phyloP scores from a whole-genome alignment of 2,113 vertebrate species.

The Phyllostomus hastatus region DNA sequence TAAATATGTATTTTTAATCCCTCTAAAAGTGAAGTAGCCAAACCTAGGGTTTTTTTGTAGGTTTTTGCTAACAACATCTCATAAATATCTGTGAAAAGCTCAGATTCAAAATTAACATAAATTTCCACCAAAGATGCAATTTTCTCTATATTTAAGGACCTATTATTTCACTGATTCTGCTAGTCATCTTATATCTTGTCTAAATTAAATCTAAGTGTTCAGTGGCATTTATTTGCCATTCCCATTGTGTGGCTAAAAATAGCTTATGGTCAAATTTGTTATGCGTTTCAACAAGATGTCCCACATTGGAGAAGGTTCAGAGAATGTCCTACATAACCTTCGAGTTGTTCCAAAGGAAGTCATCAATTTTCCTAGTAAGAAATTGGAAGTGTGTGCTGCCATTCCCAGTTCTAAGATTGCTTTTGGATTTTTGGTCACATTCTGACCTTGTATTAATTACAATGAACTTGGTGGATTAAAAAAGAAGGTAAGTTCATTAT shows the following conservation, averaged over 20 bases:
- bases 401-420: not conserved
- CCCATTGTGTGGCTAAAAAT: not conserved
- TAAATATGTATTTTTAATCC: not conserved
- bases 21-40: slow-evolving; percentile 5
- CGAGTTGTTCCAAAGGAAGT: not conserved
- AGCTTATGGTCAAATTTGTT: not conserved
- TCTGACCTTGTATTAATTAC: not conserved
- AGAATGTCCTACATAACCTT: not conserved
- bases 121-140: not conserved
- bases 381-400: not conserved
- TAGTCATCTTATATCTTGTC: not conserved
- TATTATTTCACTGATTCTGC: not conserved
- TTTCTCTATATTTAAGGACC: not conserved
- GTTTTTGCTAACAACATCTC: not conserved
- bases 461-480: not conserved
- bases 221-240: not conserved
- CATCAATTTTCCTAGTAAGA: not conserved
- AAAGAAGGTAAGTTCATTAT: not conserved
- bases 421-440: not conserved
- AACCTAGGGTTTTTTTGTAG: not conserved
- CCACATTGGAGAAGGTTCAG: not conserved
- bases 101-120: not conserved
- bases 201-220: not conserved
- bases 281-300: not conserved
- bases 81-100: not conserved